Evolutionary conservation across 2,888 invertebrate genomes (phyloP).

Genomic region (Megamerina dolium): DNA sequence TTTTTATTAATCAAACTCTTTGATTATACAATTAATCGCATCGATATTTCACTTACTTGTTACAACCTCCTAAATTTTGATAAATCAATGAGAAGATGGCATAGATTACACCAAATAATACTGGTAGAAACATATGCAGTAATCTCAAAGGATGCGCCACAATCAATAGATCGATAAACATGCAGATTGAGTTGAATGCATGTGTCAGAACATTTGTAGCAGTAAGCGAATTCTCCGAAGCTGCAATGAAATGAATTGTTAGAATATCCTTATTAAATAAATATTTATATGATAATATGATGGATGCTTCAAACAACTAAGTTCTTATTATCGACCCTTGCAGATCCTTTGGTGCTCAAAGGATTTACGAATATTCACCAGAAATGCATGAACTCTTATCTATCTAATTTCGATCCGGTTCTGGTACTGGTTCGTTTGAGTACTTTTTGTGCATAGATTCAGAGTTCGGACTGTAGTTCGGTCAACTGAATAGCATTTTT

Average conservation of each 20-base stretch:
- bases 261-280: neutral
- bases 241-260: slow-evolving; percentile 37
- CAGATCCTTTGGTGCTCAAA: no score
- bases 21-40: no score
- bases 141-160: slow-evolving; percentile 67
- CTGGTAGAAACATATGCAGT: slow-evolving; percentile 59
- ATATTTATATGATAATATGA: neutral
- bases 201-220: slow-evolving; percentile 68
- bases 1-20: no score
- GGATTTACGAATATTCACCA: no score
- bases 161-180: slow-evolving; percentile 66
- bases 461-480: no score
- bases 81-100: slow-evolving; percentile 58
- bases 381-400: no score
- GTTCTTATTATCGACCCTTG: no score
- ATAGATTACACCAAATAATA: slow-evolving; percentile 55
- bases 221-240: slow-evolving; percentile 33
- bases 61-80: slow-evolving; percentile 57
- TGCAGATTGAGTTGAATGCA: slow-evolving; percentile 66
- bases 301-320: no score
- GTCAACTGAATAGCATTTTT: no score
- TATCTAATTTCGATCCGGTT: no score
- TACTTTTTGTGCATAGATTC: no score
- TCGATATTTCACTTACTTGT: slow-evolving; percentile 45
- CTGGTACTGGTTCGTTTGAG: no score